Evolutionary conservation across 2,113 vertebrate genomes (phyloP).

Genomic region (Bubalus kerabau): DNA sequence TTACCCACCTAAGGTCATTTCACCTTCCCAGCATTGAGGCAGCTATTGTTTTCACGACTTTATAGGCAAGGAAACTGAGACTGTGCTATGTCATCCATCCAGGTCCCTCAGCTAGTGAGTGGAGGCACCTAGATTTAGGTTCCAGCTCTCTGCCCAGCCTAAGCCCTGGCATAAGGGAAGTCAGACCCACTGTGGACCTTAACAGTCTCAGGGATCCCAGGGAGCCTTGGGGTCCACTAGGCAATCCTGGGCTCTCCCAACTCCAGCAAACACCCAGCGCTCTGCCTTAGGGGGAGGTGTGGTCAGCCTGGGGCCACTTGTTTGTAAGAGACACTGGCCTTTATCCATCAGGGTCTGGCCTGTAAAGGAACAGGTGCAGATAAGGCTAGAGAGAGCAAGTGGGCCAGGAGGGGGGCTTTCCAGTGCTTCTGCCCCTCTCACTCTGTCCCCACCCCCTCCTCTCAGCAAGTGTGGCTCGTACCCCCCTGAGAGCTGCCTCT

Average conservation of each 20-base stretch:
- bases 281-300: background rate
- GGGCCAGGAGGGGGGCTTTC: background rate
- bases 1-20: background rate
- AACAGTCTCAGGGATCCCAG: background rate
- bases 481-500: constrained; percentile 94
- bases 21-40: background rate
- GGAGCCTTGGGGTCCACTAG: background rate
- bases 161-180: background rate
- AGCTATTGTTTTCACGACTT: background rate
- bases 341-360: background rate
- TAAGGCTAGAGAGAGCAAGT: background rate
- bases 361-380: background rate
- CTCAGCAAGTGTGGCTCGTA: constrained; percentile 92
- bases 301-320: background rate
- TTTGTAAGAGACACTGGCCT: background rate
- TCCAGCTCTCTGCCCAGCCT: background rate
- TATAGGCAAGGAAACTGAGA: constrained; percentile 10
- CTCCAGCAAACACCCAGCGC: background rate
- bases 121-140: background rate
- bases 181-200: background rate
- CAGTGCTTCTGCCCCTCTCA: background rate
- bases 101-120: background rate
- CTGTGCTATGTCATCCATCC: background rate
- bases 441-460: constrained; percentile 11
- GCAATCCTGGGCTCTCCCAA: background rate